Conservation (phyloP, 2,113 vertebrate genomes). For the Megaceryle maxima region DNA sequence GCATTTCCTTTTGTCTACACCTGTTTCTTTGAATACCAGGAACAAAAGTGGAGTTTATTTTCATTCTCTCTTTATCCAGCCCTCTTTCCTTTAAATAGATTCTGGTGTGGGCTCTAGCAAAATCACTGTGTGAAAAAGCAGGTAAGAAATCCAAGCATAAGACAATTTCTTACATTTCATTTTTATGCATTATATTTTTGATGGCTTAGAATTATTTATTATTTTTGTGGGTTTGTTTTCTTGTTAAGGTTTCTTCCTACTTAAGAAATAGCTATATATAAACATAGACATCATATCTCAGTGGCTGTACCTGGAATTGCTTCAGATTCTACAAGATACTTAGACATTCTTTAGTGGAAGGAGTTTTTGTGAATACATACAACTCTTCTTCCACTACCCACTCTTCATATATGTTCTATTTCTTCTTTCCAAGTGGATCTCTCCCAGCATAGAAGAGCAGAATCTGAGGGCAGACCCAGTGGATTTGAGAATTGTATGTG, state of each 20-base stretch:
- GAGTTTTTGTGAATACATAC: background rate
- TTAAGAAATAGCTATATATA: background rate
- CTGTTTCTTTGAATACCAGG: background rate
- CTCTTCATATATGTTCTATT: background rate
- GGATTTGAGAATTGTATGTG: background rate
- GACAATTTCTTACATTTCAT: background rate
- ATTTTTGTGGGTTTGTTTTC: background rate
- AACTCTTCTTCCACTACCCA: background rate
- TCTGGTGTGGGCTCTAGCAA: background rate
- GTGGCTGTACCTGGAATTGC: background rate
- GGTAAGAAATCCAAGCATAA: background rate
- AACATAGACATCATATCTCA: background rate
- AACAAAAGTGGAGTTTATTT: background rate
- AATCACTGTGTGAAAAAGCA: background rate
- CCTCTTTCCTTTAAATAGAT: background rate
- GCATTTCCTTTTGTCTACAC: background rate
- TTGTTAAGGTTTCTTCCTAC: background rate
- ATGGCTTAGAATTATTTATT: background rate
- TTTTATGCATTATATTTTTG: background rate
- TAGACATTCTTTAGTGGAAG: background rate
- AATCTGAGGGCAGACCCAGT: background rate
- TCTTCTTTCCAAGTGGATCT: background rate
- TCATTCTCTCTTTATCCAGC: background rate
- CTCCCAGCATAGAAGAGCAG: background rate
- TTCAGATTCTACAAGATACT: background rate